A percentile compares a stretch with the other conserved stretches of the same genome.
Evolutionary conservation across 2,797 vertebrate genomes (phyloP).

Genomic region (Notamacropus eugenii): DNA sequence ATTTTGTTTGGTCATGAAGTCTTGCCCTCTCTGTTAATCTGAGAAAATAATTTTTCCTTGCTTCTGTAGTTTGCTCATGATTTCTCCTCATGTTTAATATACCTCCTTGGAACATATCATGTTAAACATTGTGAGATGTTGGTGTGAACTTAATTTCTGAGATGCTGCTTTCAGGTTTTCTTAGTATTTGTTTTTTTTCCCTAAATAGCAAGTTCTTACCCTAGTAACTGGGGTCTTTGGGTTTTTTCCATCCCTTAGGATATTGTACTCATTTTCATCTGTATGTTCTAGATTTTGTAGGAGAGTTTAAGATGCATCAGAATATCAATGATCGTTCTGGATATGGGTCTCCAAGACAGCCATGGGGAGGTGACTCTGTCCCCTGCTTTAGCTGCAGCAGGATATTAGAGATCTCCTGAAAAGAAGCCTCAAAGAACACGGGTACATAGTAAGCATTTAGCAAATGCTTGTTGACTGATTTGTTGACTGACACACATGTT

Average conservation of each 20-base stretch:
- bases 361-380: background rate
- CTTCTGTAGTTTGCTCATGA: background rate
- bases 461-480: background rate
- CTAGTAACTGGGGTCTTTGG: background rate
- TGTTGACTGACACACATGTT: background rate
- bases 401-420: background rate
- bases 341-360: background rate
- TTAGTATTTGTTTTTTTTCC: background rate
- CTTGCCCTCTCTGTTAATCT: background rate
- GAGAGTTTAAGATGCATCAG: background rate
- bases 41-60: background rate
- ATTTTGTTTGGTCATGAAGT: background rate
- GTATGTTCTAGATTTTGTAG: background rate
- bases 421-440: background rate
- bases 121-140: background rate
- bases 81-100: background rate
- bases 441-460: no score
- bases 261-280: no score
- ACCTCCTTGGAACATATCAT: background rate
- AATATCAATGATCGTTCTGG: background rate
- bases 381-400: background rate
- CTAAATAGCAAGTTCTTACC: background rate
- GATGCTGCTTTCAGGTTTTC: background rate
- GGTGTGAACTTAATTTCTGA: background rate
- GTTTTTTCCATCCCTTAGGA: no score